Conservation (phyloP, 2,113 vertebrate genomes). For the Epinephelus lanceolatus region DNA sequence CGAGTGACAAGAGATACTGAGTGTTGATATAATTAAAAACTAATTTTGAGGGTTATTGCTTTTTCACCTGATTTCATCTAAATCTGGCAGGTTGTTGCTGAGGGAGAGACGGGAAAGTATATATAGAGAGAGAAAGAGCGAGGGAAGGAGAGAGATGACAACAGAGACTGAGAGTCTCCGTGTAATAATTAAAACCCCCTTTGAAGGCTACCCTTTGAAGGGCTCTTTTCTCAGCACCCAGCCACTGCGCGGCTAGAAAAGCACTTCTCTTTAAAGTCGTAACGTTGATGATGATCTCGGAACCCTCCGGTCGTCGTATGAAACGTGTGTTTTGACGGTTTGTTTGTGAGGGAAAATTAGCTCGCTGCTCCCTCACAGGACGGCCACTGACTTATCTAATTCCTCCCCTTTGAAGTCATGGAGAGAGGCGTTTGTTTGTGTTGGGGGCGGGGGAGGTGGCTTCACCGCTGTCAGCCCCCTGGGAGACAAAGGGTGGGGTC, state of each 20-base stretch:
- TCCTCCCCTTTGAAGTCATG: constrained; percentile 61
- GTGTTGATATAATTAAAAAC: constrained; percentile 56
- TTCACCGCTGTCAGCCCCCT: not conserved
- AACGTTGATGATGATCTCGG: constrained; percentile 43
- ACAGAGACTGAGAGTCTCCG: constrained; percentile 45
- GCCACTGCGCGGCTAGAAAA: constrained; percentile 19
- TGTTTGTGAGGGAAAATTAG: constrained; percentile 70
- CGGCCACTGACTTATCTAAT: constrained; percentile 38
- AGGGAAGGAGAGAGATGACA: constrained; percentile 42
- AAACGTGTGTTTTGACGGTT: constrained; percentile 62
- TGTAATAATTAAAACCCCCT: constrained; percentile 71
- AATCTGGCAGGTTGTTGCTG: constrained; percentile 52
- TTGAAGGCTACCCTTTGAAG: constrained; percentile 73
- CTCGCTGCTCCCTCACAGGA: constrained; percentile 38
- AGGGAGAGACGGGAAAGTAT: constrained; percentile 1
- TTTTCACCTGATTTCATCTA: constrained; percentile 57
- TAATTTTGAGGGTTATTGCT: constrained; percentile 56
- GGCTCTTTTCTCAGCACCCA: constrained; percentile 51
- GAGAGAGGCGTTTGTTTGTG: constrained; percentile 45
- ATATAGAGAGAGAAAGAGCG: not conserved
- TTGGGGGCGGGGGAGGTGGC: not conserved
- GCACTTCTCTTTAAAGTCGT: constrained; percentile 55
- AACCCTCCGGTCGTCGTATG: constrained; percentile 40
- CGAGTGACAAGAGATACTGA: constrained; percentile 37
- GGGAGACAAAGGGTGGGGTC: constrained; percentile 26